phyloP scores from a whole-genome alignment of 2,888 invertebrate genomes.

The Therioaphis trifolii region DNA sequence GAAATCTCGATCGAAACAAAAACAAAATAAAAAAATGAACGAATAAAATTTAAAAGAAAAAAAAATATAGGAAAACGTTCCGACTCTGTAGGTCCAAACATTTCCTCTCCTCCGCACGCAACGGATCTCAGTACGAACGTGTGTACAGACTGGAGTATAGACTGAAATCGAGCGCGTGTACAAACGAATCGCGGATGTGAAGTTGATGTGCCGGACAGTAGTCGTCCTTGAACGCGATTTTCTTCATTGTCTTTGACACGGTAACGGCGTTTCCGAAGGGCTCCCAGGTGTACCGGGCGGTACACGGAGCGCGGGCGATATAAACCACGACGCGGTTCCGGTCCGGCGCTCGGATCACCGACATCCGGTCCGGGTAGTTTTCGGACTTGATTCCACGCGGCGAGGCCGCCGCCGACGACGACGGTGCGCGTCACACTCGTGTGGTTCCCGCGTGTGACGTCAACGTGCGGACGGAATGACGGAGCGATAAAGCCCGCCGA shows the following conservation, averaged over 20 bases:
- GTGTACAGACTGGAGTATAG: neutral
- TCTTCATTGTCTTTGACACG: constrained; percentile 49
- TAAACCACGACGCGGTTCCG: constrained; percentile 33
- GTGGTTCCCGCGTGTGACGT: no score
- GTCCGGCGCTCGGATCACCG: constrained; percentile 25
- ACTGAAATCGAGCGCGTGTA: neutral
- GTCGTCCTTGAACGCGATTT: constrained; percentile 32
- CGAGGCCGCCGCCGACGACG: no score
- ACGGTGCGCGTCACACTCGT: no score
- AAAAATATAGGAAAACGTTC: no score
- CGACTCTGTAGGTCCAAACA: no score
- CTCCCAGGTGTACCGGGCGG: neutral
- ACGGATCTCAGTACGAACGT: no score
- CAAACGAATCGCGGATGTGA: neutral
- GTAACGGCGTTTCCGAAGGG: constrained; percentile 43
- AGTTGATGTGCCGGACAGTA: no score
- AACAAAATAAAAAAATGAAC: no score
- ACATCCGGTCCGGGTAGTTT: constrained; percentile 23
- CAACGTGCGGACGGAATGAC: no score
- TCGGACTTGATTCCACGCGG: neutral
- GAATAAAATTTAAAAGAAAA: no score
- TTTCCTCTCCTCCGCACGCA: neutral
- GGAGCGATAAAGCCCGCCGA: no score
- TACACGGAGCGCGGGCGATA: neutral
- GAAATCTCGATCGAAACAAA: no score